Conservation (phyloP, 2,888 invertebrate genomes). For the Xanthorhoe spadicearia region DNA sequence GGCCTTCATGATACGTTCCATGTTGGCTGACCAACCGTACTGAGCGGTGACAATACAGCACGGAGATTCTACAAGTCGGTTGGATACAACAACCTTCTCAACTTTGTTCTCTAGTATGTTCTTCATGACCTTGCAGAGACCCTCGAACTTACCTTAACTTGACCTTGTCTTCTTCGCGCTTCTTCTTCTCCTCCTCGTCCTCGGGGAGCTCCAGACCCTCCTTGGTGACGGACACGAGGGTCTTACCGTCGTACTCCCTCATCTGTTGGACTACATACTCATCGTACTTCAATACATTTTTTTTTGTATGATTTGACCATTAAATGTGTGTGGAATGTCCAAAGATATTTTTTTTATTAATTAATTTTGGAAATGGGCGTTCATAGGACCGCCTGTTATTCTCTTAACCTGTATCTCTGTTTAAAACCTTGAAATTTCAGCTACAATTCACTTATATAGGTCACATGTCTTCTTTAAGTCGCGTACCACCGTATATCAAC, state of each 20-base stretch:
- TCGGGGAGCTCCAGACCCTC: conserved; percentile 99
- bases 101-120: conserved; percentile 99
- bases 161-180: conserved; percentile 93
- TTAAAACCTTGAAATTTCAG: conserved; percentile 9
- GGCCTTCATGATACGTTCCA: conserved; percentile 99
- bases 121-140: conserved; percentile 92
- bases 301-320: no score
- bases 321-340: no score
- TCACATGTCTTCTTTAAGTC: conserved; percentile 10
- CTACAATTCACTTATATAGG: conserved; percentile 9
- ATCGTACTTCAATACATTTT: no score
- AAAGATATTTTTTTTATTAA: no score
- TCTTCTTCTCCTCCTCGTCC: conserved; percentile 98
- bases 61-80: conserved; percentile 97
- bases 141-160: conserved; percentile 87
- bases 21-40: conserved; percentile 99
- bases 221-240: conserved; percentile 98
- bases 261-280: conserved; percentile 99
- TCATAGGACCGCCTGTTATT: no score
- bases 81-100: conserved; percentile 98
- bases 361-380: no score
- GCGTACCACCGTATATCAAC: conserved; percentile 1
- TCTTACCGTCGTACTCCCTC: conserved; percentile 98
- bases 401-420: neutral
- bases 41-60: conserved; percentile 99